These are phyloP conservation scores for Pycnomerus fuliginosus DNA, from an alignment of 2,888 invertebrate genomes.

Conservation along the genomic window DNA sequence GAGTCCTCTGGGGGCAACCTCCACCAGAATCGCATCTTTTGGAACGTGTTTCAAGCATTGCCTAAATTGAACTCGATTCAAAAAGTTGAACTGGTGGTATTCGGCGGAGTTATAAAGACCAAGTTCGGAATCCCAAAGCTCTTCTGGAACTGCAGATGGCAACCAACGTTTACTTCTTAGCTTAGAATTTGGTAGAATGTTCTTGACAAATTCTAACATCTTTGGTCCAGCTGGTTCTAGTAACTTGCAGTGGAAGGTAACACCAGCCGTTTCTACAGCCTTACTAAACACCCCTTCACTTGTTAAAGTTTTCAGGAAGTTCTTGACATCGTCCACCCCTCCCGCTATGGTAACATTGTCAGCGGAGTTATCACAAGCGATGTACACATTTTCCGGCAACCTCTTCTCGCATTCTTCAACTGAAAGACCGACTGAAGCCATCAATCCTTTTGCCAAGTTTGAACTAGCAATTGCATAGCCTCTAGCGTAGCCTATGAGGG, in stretches of 20 bases:
- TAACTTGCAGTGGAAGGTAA: constrained; percentile 82
- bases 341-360: constrained; percentile 92
- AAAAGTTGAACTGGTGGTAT: constrained; percentile 84
- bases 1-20: constrained; percentile 83
- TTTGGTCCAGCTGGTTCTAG: constrained; percentile 63
- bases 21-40: constrained; percentile 74
- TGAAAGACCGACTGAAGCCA: constrained; percentile 70
- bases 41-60: constrained; percentile 79
- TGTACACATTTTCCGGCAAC: constrained; percentile 74
- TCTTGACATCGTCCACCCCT: constrained; percentile 66
- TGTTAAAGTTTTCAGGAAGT: constrained; percentile 66
- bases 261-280: constrained; percentile 75
- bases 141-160: constrained; percentile 66
- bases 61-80: constrained; percentile 69
- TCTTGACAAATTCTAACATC: constrained; percentile 63
- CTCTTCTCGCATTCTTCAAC: constrained; percentile 51
- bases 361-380: constrained; percentile 85
- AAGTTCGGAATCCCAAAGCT: constrained; percentile 66
- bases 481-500: constrained; percentile 61
- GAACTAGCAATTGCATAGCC: constrained; percentile 53
- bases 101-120: constrained; percentile 71
- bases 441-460: constrained; percentile 27
- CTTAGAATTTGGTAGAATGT: constrained; percentile 67
- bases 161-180: constrained; percentile 76
- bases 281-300: constrained; percentile 72